Percentiles rank a stretch among this genome's conserved stretches.
Conservation (phyloP, 2,888 invertebrate genomes). For the Apamea anceps region DNA sequence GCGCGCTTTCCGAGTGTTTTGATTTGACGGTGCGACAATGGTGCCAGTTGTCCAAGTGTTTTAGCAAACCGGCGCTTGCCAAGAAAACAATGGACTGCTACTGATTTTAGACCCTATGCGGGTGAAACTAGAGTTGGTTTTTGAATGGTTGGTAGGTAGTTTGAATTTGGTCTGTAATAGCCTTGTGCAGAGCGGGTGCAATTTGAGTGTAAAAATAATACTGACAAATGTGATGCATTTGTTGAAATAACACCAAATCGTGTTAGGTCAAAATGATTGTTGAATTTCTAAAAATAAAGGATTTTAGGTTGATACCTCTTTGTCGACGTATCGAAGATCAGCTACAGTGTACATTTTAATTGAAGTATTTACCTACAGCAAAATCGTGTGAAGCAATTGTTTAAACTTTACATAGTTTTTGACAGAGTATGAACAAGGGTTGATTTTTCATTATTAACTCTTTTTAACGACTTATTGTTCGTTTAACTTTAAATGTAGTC, state of each 20-base stretch:
- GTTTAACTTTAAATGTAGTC: background rate
- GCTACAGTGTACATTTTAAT: too few relatives aligned
- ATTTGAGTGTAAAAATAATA: constrained; percentile 85
- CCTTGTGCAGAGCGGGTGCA: constrained; percentile 78
- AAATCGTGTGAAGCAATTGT: background rate
- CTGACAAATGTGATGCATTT: constrained; percentile 83
- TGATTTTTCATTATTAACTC: background rate
- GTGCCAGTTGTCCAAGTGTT: constrained; percentile 87
- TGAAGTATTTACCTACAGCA: background rate
- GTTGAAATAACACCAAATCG: constrained; percentile 82
- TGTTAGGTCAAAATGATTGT: constrained; percentile 68
- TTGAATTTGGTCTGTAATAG: constrained; percentile 61
- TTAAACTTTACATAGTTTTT: background rate
- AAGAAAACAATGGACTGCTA: constrained; percentile 52
- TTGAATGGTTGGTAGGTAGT: constrained; percentile 41
- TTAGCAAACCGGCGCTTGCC: constrained; percentile 77
- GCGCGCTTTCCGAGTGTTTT: constrained; percentile 84
- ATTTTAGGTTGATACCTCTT: background rate
- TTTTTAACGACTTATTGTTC: background rate
- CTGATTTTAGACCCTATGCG: constrained; percentile 48
- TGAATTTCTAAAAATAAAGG: constrained; percentile 44
- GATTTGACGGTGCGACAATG: constrained; percentile 83
- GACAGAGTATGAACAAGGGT: background rate
- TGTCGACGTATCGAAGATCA: too few relatives aligned
- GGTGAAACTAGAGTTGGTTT: constrained; percentile 50